A percentile compares a stretch with the other conserved stretches of the same genome.
These are phyloP conservation scores for Andricus curvator DNA, from an alignment of 2,888 invertebrate species.

Conservation along the genomic window DNA sequence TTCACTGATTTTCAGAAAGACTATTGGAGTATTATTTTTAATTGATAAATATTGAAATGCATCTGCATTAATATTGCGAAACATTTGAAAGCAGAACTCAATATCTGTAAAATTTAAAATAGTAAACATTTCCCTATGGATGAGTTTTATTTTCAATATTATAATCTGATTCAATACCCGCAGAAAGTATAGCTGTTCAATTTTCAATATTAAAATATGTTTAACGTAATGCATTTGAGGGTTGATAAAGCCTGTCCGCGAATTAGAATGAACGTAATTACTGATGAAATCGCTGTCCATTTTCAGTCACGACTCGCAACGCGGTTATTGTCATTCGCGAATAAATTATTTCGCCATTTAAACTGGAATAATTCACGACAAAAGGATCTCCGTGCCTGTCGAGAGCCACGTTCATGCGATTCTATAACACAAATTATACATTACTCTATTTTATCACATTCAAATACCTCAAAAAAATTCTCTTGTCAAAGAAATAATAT, in stretches of 20 bases:
- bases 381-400: conserved; percentile 17
- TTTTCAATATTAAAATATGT: not conserved
- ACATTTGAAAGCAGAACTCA: not conserved
- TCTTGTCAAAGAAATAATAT: not conserved
- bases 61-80: not conserved
- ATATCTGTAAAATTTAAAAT: not conserved
- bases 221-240: not conserved
- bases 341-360: conserved; percentile 38
- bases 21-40: not conserved
- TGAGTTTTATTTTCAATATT: not conserved
- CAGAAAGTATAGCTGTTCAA: not conserved
- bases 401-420: conserved; percentile 20
- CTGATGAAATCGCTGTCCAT: conserved; percentile 34
- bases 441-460: conserved; percentile 18
- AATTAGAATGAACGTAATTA: conserved; percentile 27
- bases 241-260: conserved; percentile 1
- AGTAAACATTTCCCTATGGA: not conserved
- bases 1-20: not conserved
- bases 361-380: conserved; percentile 13
- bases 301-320: conserved; percentile 1
- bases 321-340: conserved; percentile 28
- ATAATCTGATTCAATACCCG: not conserved
- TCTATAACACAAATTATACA: conserved; percentile 14
- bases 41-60: not conserved
- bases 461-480: not conserved